Evolutionary conservation across 1,140 invertebrate species (phyloP), one percentile per base, ranked within the genome.

Genomic region (Adelges cooleyi): DNA sequence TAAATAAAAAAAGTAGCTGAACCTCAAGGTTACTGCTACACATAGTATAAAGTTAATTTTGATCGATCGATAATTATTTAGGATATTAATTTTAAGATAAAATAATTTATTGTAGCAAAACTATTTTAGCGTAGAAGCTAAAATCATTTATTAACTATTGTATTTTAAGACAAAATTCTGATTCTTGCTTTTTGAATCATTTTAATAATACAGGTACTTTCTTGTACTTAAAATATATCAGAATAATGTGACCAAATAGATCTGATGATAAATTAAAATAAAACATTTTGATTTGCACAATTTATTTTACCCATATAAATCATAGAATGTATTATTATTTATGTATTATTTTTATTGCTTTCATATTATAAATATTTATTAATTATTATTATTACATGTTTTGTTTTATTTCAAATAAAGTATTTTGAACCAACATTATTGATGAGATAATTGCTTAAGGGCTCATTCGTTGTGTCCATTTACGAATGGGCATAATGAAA

Each of bases 401-500:
- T 62, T 22, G 44, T 62, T 48, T 46, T 13, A 33, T 11, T 33
- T 33, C 29, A 6, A 46, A 48, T 46, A 33, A 29, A 46, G 20
- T 59, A 59, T 59, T 59, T 59, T 42, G 53, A 44, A 27, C 42
- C 42, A 62, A 62, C 56, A 62, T 62, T 62, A 62, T 62, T 62
- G 56, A 42, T 48, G 56, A 10, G 25, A 46, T 46, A 62, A 62
- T 62, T 42, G 44, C 46, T 62, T 62, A 25, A 29, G 56, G 56
- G 56, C 56, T 62, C 56, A 62, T 62, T 48, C 42, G 56, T 62
- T 62, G 56, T 62, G 56, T n/a, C 56, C 10, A 62, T 42, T 62
- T 62, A 11, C 56, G 56, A 62, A 42, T 62, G 42, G 56, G 29
- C 56, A 62, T 62, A 62, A 62, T 48, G 25, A 20, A 62, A 46